Conservation (phyloP, 2,113 vertebrate species). For the Phycodurus eques region DNA sequence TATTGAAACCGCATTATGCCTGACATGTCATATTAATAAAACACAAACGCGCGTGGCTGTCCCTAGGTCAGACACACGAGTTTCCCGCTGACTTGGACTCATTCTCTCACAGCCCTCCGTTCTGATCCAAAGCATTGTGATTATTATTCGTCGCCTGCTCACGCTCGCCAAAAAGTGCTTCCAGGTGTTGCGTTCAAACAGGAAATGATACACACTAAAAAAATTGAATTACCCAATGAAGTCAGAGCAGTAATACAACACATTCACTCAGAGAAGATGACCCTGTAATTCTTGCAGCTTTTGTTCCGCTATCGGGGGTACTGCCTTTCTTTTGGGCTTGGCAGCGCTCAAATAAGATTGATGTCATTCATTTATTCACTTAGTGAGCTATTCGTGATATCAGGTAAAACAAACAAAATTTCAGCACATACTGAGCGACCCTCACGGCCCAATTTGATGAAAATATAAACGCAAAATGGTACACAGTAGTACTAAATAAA, state of each 20-base stretch:
- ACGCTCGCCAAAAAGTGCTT: constrained; percentile 33
- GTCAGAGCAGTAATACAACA: constrained; percentile 15
- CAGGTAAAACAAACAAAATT: not conserved
- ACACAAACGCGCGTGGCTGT: constrained; percentile 2
- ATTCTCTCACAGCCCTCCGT: not conserved
- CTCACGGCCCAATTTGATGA: not conserved
- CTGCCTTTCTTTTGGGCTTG: not conserved
- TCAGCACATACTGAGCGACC: not conserved
- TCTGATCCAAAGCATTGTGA: not conserved
- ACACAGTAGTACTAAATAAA: too few relatives aligned
- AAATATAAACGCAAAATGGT: too few relatives aligned
- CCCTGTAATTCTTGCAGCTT: constrained; percentile 28
- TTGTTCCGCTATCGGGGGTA: constrained; percentile 1
- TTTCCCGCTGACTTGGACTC: constrained; percentile 1
- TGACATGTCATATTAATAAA: constrained; percentile 7
- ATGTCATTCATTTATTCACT: not conserved
- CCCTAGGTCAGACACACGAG: constrained; percentile 8
- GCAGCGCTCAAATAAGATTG: not conserved
- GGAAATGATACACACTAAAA: constrained; percentile 27
- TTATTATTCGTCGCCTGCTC: constrained; percentile 16
- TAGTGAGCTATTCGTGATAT: not conserved
- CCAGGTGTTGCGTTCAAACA: constrained; percentile 46
- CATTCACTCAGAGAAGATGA: constrained; percentile 9
- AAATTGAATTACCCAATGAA: constrained; percentile 41
- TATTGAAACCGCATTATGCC: not conserved